Percentiles rank a stretch among this genome's conserved stretches.
phyloP scores from a whole-genome alignment of 2,888 invertebrate genomes.

The Dynastes hyllus region DNA sequence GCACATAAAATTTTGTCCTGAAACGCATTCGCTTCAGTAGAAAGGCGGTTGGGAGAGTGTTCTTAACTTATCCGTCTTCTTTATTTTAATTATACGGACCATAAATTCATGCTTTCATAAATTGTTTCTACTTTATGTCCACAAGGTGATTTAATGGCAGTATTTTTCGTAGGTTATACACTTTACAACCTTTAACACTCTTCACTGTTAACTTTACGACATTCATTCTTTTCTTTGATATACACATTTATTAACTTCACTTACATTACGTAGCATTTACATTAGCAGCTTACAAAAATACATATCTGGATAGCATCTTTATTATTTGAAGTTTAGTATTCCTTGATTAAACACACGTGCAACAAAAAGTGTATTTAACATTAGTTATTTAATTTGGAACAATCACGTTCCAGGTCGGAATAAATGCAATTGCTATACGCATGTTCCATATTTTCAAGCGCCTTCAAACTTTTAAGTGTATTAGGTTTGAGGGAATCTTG shows the following conservation, averaged over 20 bases:
- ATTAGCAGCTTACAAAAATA: neutral
- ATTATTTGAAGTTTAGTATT: too few relatives aligned
- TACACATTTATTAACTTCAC: slow-evolving; percentile 1
- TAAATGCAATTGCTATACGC: too few relatives aligned
- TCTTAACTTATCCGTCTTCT: neutral
- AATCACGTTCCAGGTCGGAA: too few relatives aligned
- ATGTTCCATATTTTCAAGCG: too few relatives aligned
- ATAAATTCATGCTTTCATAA: slow-evolving; percentile 31
- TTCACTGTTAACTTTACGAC: slow-evolving; percentile 5
- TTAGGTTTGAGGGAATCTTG: slow-evolving; percentile 7
- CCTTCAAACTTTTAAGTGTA: too few relatives aligned
- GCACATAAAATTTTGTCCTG: slow-evolving; percentile 31
- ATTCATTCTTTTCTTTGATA: neutral
- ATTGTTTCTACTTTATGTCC: slow-evolving; percentile 3
- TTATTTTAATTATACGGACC: slow-evolving; percentile 28
- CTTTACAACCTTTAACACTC: slow-evolving; percentile 10
- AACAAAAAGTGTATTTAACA: too few relatives aligned
- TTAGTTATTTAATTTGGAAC: too few relatives aligned
- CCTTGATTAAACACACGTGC: too few relatives aligned
- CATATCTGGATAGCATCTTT: neutral
- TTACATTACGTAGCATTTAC: neutral
- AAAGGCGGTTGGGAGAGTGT: neutral
- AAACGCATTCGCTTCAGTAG: neutral
- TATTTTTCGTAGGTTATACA: neutral
- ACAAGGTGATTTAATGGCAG: slow-evolving; percentile 7